A percentile compares a stretch with the other conserved stretches of the same genome.
Evolutionary conservation across 2,888 invertebrate genomes (phyloP).

Genomic region (Acleris laterana): DNA sequence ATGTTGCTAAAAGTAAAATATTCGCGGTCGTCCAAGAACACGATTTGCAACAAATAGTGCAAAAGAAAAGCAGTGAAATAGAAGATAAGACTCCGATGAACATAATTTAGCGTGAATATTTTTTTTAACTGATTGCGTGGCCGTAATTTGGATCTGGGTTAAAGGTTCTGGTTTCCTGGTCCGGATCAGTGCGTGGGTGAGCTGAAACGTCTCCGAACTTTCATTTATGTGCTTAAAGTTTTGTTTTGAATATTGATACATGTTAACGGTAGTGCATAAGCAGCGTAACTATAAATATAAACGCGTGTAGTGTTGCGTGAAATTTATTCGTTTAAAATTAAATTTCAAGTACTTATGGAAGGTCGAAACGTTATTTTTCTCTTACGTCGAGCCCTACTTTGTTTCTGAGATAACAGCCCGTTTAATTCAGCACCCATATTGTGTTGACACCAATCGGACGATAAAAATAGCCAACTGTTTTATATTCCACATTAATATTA

Average conservation of each 20-base stretch:
- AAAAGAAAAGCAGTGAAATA: constrained; percentile 49
- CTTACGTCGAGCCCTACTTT: constrained; percentile 18
- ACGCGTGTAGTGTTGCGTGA: not conserved
- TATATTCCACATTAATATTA: constrained; percentile 82
- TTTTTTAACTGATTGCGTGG: constrained; percentile 8
- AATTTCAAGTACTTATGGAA: not conserved
- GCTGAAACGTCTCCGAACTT: constrained; percentile 15
- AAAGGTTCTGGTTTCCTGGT: constrained; percentile 18
- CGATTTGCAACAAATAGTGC: constrained; percentile 75
- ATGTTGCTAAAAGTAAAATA: constrained; percentile 77
- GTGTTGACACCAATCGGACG: constrained; percentile 31
- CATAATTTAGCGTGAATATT: constrained; percentile 4
- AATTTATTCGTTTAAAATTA: too few relatives aligned
- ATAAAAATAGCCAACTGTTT: constrained; percentile 50
- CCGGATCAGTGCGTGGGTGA: constrained; percentile 15
- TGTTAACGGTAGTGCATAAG: not conserved
- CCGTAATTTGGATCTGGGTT: constrained; percentile 12
- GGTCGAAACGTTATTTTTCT: constrained; percentile 1
- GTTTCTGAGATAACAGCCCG: constrained; percentile 18
- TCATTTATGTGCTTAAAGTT: constrained; percentile 11
- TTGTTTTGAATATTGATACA: not conserved
- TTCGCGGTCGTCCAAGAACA: constrained; percentile 77
- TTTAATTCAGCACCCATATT: constrained; percentile 47
- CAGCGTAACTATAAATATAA: not conserved
- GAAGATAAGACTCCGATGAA: constrained; percentile 17